phyloP scores from a whole-genome alignment of 1,140 invertebrate genomes.

The Nomia melanderi region DNA sequence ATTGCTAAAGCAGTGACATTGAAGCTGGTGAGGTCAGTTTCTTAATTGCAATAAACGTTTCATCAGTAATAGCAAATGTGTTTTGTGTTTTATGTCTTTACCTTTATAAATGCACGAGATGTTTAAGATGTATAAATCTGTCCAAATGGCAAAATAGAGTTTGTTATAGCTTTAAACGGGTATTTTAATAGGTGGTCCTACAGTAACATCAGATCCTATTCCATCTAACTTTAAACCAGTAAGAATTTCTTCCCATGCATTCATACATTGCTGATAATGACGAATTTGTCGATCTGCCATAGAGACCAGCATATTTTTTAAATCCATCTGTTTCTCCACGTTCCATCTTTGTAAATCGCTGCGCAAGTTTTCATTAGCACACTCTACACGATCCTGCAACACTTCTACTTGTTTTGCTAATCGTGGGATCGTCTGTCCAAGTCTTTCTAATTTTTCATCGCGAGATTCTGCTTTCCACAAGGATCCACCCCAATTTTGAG shows the following conservation, averaged over 20 bases:
- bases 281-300: constrained; percentile 87
- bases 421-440: constrained; percentile 81
- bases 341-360: constrained; percentile 89
- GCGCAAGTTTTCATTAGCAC: constrained; percentile 87
- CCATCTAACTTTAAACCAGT: constrained; percentile 74
- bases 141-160: constrained; percentile 3
- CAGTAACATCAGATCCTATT: constrained; percentile 64
- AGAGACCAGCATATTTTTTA: constrained; percentile 85
- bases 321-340: constrained; percentile 85
- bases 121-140: constrained; percentile 28
- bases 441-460: constrained; percentile 83
- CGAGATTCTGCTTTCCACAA: constrained; percentile 82
- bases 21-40: constrained; percentile 47
- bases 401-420: constrained; percentile 82
- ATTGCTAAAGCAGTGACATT: constrained; percentile 40
- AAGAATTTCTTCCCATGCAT: constrained; percentile 84
- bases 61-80: constrained; percentile 40
- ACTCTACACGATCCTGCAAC: constrained; percentile 86
- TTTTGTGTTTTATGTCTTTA: constrained; percentile 30
- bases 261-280: constrained; percentile 85
- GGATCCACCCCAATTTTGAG: constrained; percentile 79
- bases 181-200: constrained; percentile 65
- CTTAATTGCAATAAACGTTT: constrained; percentile 55
- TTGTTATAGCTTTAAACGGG: constrained; percentile 63
- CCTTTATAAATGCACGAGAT: constrained; percentile 29